phyloP scores from a whole-genome alignment of 2,888 invertebrate genomes.

The Osedax fenrisi region DNA sequence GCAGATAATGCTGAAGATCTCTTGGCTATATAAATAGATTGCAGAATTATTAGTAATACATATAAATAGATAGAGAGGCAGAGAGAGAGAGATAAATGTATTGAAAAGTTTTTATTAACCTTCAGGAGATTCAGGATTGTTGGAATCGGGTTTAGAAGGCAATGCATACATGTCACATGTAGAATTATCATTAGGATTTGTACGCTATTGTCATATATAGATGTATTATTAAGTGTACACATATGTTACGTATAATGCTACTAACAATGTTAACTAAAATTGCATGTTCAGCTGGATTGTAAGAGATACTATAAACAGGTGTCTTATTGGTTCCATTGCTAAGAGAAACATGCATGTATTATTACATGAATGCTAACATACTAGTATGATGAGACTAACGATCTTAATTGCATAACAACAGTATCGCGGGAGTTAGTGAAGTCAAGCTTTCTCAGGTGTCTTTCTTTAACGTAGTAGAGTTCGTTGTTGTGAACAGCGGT shows the following conservation, averaged over 20 bases:
- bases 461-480: slow-evolving; percentile 88
- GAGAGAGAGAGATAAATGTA: background rate
- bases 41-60: slow-evolving; percentile 37
- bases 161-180: slow-evolving; percentile 84
- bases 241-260: no score
- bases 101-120: slow-evolving; percentile 9
- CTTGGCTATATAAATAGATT: slow-evolving; percentile 64
- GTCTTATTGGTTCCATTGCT: slow-evolving; percentile 40
- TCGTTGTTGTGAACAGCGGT: slow-evolving; percentile 83
- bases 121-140: slow-evolving; percentile 50
- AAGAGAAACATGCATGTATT: no score
- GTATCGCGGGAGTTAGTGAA: slow-evolving; percentile 82
- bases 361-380: no score
- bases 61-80: no score
- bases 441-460: slow-evolving; percentile 76
- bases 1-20: slow-evolving; percentile 80
- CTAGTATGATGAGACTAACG: slow-evolving; percentile 51
- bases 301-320: slow-evolving; percentile 65
- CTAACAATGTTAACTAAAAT: slow-evolving; percentile 67
- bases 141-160: slow-evolving; percentile 58
- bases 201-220: slow-evolving; percentile 56
- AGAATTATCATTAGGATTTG: slow-evolving; percentile 71
- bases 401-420: slow-evolving; percentile 80
- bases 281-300: slow-evolving; percentile 91
- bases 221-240: no score